These are phyloP conservation scores for Ascidia mentula DNA, from an alignment of 23 tunicate species.

Conservation along the genomic window DNA sequence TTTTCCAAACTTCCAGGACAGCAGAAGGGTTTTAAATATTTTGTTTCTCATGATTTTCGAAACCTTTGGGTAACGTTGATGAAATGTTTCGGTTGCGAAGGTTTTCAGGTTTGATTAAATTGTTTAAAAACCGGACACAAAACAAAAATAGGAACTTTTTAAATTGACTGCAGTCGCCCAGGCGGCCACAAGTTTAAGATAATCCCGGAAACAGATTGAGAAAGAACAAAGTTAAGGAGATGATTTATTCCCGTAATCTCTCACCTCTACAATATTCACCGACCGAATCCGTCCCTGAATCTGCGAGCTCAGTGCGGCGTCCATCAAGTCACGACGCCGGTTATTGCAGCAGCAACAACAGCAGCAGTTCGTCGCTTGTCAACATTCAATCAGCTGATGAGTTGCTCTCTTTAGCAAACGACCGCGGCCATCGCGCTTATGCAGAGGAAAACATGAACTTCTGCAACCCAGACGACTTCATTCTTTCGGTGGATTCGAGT, in stretches of 20 bases:
- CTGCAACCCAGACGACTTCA: constrained; percentile 6
- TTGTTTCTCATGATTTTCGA: too few relatives aligned
- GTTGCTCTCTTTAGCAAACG: neutral
- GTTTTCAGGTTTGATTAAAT: too few relatives aligned
- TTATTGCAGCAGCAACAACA: neutral
- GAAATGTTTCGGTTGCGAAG: too few relatives aligned
- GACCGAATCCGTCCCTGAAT: neutral
- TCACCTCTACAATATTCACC: neutral
- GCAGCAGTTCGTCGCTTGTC: neutral
- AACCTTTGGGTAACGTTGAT: too few relatives aligned
- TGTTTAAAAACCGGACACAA: too few relatives aligned
- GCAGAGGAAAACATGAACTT: neutral
- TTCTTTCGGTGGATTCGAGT: neutral
- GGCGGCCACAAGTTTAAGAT: neutral
- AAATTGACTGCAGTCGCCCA: too few relatives aligned
- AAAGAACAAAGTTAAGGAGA: neutral
- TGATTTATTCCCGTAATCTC: neutral
- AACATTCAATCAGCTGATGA: neutral
- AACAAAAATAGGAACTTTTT: too few relatives aligned
- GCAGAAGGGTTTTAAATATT: too few relatives aligned
- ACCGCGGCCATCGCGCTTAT: neutral
- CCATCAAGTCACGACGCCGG: constrained; percentile 5
- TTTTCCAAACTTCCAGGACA: too few relatives aligned
- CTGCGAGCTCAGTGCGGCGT: neutral
- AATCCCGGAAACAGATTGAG: neutral